Evolutionary conservation across 2,888 invertebrate species (phyloP).

Genomic region (Drosophila paracracens): DNA sequence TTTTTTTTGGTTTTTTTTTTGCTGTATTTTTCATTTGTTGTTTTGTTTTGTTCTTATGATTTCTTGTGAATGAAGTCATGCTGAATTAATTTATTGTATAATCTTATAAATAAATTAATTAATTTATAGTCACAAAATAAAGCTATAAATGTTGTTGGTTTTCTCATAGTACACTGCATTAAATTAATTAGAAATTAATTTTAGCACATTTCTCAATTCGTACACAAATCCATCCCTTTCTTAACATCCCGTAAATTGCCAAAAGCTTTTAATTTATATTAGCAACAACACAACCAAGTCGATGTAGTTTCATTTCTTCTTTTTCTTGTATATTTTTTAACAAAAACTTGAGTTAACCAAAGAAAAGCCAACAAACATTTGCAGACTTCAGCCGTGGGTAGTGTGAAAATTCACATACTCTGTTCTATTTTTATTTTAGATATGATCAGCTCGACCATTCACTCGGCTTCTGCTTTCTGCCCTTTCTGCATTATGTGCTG

Average conservation of each 20-base stretch:
- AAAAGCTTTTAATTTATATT: slow-evolving; percentile 52
- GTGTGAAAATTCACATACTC: not conserved
- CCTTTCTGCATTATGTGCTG: slow-evolving; percentile 23
- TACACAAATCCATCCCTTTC: slow-evolving; percentile 6
- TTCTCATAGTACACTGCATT: slow-evolving; percentile 52
- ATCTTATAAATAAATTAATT: slow-evolving; percentile 75
- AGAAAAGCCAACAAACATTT: slow-evolving; percentile 60
- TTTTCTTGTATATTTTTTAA: slow-evolving; percentile 15
- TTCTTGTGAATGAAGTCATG: slow-evolving; percentile 58
- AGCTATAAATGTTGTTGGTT: slow-evolving; percentile 67
- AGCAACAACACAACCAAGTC: slow-evolving; percentile 84
- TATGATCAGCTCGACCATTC: not conserved
- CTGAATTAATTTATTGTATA: slow-evolving; percentile 71
- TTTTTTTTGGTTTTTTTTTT: slow-evolving; percentile 21
- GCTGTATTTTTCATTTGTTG: slow-evolving; percentile 21
- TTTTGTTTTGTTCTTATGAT: slow-evolving; percentile 20
- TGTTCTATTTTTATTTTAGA: not conserved
- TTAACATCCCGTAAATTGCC: slow-evolving; percentile 6
- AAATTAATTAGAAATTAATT: slow-evolving; percentile 58
- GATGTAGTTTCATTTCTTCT: slow-evolving; percentile 72
- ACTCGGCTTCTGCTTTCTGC: not conserved
- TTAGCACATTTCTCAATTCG: slow-evolving; percentile 39
- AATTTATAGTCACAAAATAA: slow-evolving; percentile 77
- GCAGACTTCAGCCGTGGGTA: slow-evolving; percentile 12
- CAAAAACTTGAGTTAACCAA: slow-evolving; percentile 37